Conservation (phyloP, 2,113 vertebrate genomes). For the Callocephalon fimbriatum region DNA sequence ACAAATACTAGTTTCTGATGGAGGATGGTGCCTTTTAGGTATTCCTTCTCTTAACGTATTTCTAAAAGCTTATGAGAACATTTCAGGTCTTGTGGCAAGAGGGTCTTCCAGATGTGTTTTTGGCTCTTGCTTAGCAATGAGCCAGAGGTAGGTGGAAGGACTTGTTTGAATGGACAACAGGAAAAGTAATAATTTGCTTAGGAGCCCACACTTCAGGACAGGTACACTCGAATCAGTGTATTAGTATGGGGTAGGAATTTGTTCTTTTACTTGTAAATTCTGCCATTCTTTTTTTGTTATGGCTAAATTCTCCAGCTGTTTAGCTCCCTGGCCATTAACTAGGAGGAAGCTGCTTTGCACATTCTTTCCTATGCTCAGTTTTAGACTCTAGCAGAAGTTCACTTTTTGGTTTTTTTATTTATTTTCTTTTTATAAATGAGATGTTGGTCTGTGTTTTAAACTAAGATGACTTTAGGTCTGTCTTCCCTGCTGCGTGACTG, state of each 20-base stretch:
- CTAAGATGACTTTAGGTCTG: neutral
- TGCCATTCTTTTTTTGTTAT: neutral
- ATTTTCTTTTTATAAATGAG: neutral
- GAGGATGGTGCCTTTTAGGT: neutral
- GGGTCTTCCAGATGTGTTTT: neutral
- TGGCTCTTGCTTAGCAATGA: neutral
- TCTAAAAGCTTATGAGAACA: neutral
- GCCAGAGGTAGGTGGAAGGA: neutral
- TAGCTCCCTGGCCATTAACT: neutral
- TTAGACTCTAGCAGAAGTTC: neutral
- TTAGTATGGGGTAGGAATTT: neutral
- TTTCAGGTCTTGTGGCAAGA: neutral
- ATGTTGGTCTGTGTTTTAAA: neutral
- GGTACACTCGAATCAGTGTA: neutral
- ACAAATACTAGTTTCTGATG: neutral
- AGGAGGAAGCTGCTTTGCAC: neutral
- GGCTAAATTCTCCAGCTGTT: neutral
- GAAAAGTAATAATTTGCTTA: neutral
- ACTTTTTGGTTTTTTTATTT: fast-evolving
- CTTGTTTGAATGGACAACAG: neutral
- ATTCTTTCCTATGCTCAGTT: neutral
- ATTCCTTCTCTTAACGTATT: neutral
- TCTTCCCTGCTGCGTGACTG: neutral
- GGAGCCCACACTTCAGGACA: neutral
- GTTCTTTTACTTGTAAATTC: neutral